These are phyloP conservation scores for Thaumetopoea pityocampa DNA, from an alignment of 1,140 invertebrate species.

Conservation along the genomic window DNA sequence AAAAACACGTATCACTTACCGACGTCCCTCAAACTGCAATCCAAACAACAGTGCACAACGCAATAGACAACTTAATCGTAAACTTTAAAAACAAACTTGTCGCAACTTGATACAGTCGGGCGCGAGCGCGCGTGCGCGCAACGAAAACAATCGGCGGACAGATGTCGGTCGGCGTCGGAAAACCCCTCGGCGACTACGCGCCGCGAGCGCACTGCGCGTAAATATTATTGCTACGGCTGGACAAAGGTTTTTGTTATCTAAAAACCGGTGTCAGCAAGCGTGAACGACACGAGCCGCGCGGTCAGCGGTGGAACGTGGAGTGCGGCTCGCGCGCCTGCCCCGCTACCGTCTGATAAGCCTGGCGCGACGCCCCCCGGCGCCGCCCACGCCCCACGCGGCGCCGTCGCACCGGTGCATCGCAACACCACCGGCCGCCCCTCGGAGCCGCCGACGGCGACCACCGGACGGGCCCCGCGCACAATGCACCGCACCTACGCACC, in stretches of 20 bases:
- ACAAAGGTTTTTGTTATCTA: slow-evolving; percentile 74
- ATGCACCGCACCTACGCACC: slow-evolving; percentile 65
- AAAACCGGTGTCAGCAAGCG: slow-evolving; percentile 58
- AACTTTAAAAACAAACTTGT: slow-evolving; percentile 58
- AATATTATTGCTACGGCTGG: slow-evolving; percentile 69
- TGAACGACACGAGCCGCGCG: slow-evolving; percentile 55
- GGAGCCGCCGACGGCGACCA: slow-evolving; percentile 29
- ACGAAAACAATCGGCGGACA: slow-evolving; percentile 61
- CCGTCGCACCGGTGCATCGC: slow-evolving; percentile 49
- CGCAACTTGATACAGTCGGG: slow-evolving; percentile 53
- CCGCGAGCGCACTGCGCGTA: slow-evolving; percentile 46
- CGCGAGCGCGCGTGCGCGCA: slow-evolving; percentile 57
- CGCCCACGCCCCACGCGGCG: slow-evolving; percentile 70
- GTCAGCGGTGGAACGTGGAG: slow-evolving; percentile 62
- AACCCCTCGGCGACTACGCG: slow-evolving; percentile 63
- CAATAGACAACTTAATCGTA: slow-evolving; percentile 36
- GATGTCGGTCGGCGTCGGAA: slow-evolving; percentile 62
- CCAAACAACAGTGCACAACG: slow-evolving; percentile 52
- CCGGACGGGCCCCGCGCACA: slow-evolving; percentile 61
- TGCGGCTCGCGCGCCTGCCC: slow-evolving; percentile 70
- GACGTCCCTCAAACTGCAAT: slow-evolving; percentile 56
- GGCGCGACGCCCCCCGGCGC: slow-evolving; percentile 71
- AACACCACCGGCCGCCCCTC: slow-evolving; percentile 58
- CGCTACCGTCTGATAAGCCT: slow-evolving; percentile 71
- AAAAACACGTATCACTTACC: slow-evolving; percentile 35